These are phyloP conservation scores for Griposia aprilina DNA, from an alignment of 2,888 invertebrate genomes.

Conservation along the genomic window DNA sequence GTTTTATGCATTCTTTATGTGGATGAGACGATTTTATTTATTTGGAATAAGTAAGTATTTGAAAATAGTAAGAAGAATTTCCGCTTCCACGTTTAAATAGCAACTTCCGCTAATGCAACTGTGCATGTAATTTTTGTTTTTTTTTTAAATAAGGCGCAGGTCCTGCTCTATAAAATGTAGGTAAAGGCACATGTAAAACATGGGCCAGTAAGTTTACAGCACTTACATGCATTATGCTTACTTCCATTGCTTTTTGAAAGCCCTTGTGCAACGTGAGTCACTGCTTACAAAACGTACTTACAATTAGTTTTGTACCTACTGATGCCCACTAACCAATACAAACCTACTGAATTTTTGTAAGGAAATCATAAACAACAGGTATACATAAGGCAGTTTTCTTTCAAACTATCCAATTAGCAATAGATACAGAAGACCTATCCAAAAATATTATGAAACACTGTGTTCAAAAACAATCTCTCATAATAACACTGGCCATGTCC, in stretches of 20 bases:
- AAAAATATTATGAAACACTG: not conserved
- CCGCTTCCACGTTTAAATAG: no score
- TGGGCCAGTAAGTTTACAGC: no score
- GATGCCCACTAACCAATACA: no score
- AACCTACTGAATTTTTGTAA: not conserved
- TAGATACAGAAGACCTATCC: no score
- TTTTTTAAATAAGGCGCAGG: not conserved
- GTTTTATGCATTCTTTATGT: slow-evolving; percentile 41
- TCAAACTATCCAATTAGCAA: not conserved
- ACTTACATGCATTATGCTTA: not conserved
- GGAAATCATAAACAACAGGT: no score
- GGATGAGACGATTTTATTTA: slow-evolving; percentile 54
- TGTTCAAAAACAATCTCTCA: slow-evolving; percentile 3
- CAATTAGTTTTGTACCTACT: not conserved
- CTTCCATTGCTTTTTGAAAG: not conserved
- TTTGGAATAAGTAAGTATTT: no score
- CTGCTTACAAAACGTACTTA: not conserved
- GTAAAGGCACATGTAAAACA: not conserved
- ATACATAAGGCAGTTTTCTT: not conserved
- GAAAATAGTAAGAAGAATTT: not conserved
- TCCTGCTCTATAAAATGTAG: not conserved
- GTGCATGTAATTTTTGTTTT: not conserved
- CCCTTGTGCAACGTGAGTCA: not conserved
- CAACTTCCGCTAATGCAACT: not conserved
- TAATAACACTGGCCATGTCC: slow-evolving; percentile 75